These are phyloP conservation scores for Drosophila birchii DNA, from an alignment of 2,888 invertebrate species.

Conservation along the genomic window DNA sequence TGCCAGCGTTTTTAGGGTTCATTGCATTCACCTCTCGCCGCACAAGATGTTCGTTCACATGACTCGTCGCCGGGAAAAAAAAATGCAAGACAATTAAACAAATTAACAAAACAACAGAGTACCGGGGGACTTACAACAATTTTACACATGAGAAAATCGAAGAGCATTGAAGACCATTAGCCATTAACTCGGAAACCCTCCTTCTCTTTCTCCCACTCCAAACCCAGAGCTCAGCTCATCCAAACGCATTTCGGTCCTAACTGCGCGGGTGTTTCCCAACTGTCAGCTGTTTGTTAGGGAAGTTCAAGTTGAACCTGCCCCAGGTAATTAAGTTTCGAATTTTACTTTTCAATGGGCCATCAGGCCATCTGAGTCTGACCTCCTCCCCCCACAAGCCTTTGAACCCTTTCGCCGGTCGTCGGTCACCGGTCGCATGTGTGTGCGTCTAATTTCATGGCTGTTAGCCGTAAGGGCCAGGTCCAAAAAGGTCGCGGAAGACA, in stretches of 20 bases:
- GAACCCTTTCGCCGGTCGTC: constrained; percentile 62
- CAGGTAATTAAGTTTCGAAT: constrained; percentile 75
- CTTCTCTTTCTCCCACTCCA: constrained; percentile 2
- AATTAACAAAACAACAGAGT: constrained; percentile 69
- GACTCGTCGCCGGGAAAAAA: constrained; percentile 61
- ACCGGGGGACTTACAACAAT: constrained; percentile 52
- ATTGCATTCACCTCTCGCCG: constrained; percentile 62
- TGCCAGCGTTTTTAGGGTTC: constrained; percentile 75
- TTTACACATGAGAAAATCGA: constrained; percentile 80
- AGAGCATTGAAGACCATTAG: constrained; percentile 68
- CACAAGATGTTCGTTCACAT: constrained; percentile 78
- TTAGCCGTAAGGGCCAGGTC: constrained; percentile 73
- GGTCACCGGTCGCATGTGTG: constrained; percentile 62
- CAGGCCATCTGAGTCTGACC: constrained; percentile 48
- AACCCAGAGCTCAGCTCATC: constrained; percentile 14
- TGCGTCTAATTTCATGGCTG: constrained; percentile 77
- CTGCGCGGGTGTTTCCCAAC: constrained; percentile 76
- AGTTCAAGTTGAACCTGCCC: constrained; percentile 59
- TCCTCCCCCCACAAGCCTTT: constrained; percentile 32
- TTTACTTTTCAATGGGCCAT: constrained; percentile 73
- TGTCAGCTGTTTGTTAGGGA: constrained; percentile 74
- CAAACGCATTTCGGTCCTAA: constrained; percentile 35
- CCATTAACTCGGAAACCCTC: constrained; percentile 47
- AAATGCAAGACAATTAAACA: constrained; percentile 77
- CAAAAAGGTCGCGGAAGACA: constrained; percentile 71